A percentile compares a stretch with the other conserved stretches of the same genome.
Conservation (phyloP, 2,888 invertebrate species). For the Dryomyza anilis region DNA sequence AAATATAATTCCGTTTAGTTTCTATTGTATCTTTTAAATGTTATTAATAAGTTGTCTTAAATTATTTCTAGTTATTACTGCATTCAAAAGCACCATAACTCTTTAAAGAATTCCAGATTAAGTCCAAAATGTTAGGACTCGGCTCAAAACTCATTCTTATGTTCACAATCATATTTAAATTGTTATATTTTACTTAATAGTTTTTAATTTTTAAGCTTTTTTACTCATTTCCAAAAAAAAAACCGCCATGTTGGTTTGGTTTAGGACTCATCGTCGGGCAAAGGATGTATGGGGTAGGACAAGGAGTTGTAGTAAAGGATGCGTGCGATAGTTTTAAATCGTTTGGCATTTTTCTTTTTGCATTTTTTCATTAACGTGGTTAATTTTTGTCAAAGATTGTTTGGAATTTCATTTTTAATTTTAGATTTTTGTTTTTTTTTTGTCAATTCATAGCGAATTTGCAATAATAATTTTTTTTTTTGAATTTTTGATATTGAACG, state of each 20-base stretch:
- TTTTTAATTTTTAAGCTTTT: neutral
- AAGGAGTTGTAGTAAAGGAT: constrained; percentile 58
- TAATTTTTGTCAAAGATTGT: constrained; percentile 12
- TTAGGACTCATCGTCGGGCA: constrained; percentile 46
- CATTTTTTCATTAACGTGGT: neutral
- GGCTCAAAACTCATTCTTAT: constrained; percentile 9
- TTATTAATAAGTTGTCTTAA: too few relatives aligned
- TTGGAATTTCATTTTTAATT: constrained; percentile 2
- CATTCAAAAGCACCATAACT: neutral
- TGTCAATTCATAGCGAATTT: neutral
- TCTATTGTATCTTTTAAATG: too few relatives aligned
- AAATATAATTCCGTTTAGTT: too few relatives aligned
- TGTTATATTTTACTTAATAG: constrained; percentile 3
- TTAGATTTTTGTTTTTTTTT: neutral
- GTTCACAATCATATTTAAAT: neutral
- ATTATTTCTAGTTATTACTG: too few relatives aligned
- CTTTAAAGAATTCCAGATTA: neutral
- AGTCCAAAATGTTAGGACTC: neutral
- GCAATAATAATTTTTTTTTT: too few relatives aligned
- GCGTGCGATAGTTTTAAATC: constrained; percentile 59
- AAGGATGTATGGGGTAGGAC: constrained; percentile 53
- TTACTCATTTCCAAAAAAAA: constrained; percentile 12
- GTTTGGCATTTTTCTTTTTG: constrained; percentile 58
- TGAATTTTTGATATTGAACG: too few relatives aligned
- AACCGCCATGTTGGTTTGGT: constrained; percentile 34